Percentiles rank a stretch among this genome's conserved stretches.
Conservation (phyloP, 1,140 invertebrate species). For the Trissolcus basalis region DNA sequence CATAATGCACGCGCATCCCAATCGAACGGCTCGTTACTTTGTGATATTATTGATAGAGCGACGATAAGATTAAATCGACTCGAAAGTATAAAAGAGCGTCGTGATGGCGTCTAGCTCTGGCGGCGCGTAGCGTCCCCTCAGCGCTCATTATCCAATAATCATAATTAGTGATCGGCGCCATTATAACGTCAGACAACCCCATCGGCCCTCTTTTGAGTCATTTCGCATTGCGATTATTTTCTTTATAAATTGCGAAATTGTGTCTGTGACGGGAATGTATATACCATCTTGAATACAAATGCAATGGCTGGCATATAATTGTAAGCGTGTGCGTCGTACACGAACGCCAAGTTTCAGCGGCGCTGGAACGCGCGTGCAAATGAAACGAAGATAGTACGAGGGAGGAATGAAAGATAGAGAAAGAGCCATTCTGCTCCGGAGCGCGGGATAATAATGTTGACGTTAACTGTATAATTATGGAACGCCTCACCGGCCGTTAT, state of each 20-base stretch:
- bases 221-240: constrained; percentile 36
- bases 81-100: constrained; percentile 5
- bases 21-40: constrained; percentile 30
- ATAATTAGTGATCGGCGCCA: constrained; percentile 68
- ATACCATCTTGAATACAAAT: constrained; percentile 35
- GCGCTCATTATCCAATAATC: constrained; percentile 65
- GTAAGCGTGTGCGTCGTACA: constrained; percentile 18
- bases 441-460: constrained; percentile 71
- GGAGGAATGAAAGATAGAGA: constrained; percentile 39
- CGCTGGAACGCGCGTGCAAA: constrained; percentile 35
- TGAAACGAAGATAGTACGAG: constrained; percentile 17
- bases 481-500: constrained; percentile 69
- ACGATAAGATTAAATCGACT: constrained; percentile 29
- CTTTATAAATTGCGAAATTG: constrained; percentile 27
- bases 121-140: constrained; percentile 2
- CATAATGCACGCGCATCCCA: constrained; percentile 25
- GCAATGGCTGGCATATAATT: constrained; percentile 29
- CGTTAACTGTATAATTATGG: constrained; percentile 74
- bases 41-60: constrained; percentile 38
- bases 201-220: constrained; percentile 40
- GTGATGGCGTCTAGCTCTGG: constrained; percentile 1
- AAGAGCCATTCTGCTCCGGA: constrained; percentile 43
- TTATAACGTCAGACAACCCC: constrained; percentile 58
- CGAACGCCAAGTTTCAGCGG: constrained; percentile 35
- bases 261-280: constrained; percentile 25